Conservation (phyloP, 2,113 vertebrate genomes). For the Platysteira castanea region DNA sequence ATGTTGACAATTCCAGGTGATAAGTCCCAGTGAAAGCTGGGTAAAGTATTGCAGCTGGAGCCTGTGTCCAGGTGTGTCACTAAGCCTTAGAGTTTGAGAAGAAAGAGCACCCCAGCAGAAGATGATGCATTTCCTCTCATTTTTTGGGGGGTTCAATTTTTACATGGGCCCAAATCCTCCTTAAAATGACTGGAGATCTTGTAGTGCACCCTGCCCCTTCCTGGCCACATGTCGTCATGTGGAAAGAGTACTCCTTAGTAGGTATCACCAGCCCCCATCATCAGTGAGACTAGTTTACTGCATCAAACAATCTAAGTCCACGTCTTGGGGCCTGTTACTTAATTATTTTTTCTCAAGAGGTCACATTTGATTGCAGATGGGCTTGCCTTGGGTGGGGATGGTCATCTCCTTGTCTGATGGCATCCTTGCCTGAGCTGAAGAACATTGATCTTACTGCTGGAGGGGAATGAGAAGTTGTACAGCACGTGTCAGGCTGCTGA, state of each 20-base stretch:
- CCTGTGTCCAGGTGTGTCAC: background rate
- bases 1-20: background rate
- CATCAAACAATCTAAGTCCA: background rate
- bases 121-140: background rate
- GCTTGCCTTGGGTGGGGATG: background rate
- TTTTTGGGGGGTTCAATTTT: background rate
- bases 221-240: rapidly evolving
- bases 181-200: background rate
- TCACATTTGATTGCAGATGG: background rate
- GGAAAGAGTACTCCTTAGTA: background rate
- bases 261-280: background rate
- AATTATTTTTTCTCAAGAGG: background rate
- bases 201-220: background rate
- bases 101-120: background rate
- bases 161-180: background rate
- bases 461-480: background rate
- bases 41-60: background rate
- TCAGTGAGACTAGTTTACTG: background rate
- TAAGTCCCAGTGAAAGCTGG: background rate
- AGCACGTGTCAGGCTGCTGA: background rate
- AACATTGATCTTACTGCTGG: background rate
- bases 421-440: background rate
- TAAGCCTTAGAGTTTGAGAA: background rate
- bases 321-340: background rate
- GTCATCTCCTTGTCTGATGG: background rate